Percentiles rank a stretch among this genome's conserved stretches.
Conservation (phyloP, 2,113 vertebrate species). For the Parotia lawesii region DNA sequence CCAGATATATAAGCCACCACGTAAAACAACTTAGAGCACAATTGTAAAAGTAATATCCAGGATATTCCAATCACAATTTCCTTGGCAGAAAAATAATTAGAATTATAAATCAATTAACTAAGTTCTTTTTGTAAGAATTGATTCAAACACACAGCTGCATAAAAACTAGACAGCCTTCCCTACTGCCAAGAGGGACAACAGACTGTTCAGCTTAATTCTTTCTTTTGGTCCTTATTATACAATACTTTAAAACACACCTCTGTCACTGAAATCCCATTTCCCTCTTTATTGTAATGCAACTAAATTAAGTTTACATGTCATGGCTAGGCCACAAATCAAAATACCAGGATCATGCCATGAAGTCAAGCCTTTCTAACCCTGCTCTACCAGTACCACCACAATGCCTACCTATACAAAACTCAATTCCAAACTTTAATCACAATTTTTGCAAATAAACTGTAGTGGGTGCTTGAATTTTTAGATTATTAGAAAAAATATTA, state of each 20-base stretch:
- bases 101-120: neutral
- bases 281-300: neutral
- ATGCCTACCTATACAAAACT: neutral
- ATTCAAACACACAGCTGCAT: neutral
- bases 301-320: neutral
- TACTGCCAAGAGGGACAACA: neutral
- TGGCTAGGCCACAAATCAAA: neutral
- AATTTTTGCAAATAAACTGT: neutral
- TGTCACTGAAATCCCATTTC: neutral
- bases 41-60: neutral
- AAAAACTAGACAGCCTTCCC: neutral
- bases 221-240: neutral
- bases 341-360: neutral
- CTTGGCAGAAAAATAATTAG: neutral
- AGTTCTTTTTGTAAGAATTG: neutral
- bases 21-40: neutral
- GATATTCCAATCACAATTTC: neutral
- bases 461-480: neutral
- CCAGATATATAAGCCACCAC: rapidly evolving
- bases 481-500: neutral
- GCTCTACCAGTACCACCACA: neutral
- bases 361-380: neutral
- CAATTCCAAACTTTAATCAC: neutral
- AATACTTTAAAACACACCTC: neutral
- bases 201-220: neutral